Evolutionary conservation across 1,140 invertebrate species (phyloP).

Genomic region (Charaxes varanes): DNA sequence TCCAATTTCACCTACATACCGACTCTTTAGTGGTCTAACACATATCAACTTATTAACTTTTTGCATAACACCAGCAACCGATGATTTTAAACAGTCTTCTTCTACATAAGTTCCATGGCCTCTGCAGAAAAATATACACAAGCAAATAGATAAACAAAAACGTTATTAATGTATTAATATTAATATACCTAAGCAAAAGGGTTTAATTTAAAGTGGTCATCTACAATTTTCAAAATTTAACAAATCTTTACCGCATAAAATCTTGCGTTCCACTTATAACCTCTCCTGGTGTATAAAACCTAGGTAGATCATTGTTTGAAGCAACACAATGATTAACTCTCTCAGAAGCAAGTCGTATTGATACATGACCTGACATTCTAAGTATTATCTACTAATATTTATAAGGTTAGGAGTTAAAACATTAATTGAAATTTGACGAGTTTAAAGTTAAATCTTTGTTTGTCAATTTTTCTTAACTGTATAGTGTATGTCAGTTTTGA

Average conservation of each 20-base stretch:
- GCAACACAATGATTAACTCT: slow-evolving; percentile 76
- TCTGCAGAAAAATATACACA: slow-evolving; percentile 71
- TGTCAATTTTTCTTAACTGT: too few species aligned
- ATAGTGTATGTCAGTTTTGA: too few species aligned
- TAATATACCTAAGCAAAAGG: too few species aligned
- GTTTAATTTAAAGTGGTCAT: too few species aligned
- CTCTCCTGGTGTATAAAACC: slow-evolving; percentile 90
- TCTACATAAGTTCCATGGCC: slow-evolving; percentile 97
- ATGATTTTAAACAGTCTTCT: slow-evolving; percentile 88
- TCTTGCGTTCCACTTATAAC: slow-evolving; percentile 87
- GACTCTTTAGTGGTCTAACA: slow-evolving; percentile 90
- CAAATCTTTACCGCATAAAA: slow-evolving; percentile 88
- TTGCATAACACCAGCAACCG: slow-evolving; percentile 94
- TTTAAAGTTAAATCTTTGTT: too few species aligned
- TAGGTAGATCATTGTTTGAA: slow-evolving; percentile 73
- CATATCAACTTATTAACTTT: slow-evolving; percentile 96
- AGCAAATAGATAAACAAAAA: background rate
- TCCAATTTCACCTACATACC: slow-evolving; percentile 95
- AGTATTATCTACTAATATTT: background rate
- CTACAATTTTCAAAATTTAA: too few species aligned
- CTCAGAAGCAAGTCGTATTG: slow-evolving; percentile 73
- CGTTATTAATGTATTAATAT: too few species aligned
- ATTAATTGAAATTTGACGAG: too few species aligned
- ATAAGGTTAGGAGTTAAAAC: background rate
- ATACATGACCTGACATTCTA: slow-evolving; percentile 71